These are phyloP conservation scores for Ranitomeya imitator DNA, from an alignment of 2,113 vertebrate species.

Conservation along the genomic window DNA sequence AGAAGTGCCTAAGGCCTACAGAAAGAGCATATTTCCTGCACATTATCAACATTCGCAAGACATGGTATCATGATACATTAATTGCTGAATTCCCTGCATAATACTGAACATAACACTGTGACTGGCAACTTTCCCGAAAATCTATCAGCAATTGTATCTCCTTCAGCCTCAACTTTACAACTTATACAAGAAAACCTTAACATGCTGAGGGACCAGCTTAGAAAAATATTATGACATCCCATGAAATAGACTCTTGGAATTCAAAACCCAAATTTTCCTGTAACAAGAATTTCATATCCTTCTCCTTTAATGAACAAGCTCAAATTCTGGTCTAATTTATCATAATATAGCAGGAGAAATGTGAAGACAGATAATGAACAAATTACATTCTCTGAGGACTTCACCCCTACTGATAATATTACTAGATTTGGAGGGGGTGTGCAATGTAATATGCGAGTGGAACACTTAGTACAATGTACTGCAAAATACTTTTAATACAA, in stretches of 20 bases:
- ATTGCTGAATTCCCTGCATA: conserved; percentile 36
- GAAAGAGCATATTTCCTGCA: conserved; percentile 12
- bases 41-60: not conserved
- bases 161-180: conserved; percentile 12
- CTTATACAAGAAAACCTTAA: conserved; percentile 16
- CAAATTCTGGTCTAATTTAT: conserved; percentile 14
- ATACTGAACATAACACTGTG: conserved; percentile 22
- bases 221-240: conserved; percentile 50
- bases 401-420: conserved; percentile 3
- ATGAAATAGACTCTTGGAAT: conserved; percentile 36
- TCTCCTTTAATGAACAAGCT: conserved; percentile 13
- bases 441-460: not conserved
- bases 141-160: conserved; percentile 26
- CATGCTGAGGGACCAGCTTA: conserved; percentile 32
- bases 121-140: conserved; percentile 28
- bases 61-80: conserved; percentile 30
- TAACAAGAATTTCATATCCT: conserved; percentile 7
- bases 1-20: not conserved
- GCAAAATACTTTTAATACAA: not conserved
- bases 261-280: conserved; percentile 18
- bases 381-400: not conserved
- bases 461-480: not conserved
- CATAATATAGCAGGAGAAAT: not conserved
- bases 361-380: not conserved
- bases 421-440: not conserved